phyloP scores from a whole-genome alignment of 2,797 vertebrate genomes.

The Argentina silus region DNA sequence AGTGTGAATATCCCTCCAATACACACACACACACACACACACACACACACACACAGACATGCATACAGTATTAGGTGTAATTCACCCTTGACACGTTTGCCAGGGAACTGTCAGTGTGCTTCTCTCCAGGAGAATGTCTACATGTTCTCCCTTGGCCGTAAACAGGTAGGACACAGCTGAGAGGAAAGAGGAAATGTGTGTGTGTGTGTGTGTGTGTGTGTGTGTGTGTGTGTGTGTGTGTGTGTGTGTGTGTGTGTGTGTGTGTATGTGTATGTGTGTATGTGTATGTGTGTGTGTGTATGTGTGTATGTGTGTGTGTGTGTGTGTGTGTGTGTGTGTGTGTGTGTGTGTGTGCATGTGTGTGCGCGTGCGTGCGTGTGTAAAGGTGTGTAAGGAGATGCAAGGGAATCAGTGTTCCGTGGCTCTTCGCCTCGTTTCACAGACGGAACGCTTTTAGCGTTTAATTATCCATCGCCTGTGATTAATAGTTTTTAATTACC shows the following conservation, averaged over 20 bases:
- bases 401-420: constrained; percentile 51
- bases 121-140: neutral
- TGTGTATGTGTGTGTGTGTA: constrained; percentile 14
- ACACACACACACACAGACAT: constrained; percentile 13
- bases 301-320: neutral
- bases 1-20: constrained; percentile 2
- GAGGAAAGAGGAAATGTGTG: no score
- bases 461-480: constrained; percentile 71
- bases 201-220: no score
- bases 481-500: constrained; percentile 78
- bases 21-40: neutral
- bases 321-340: no score
- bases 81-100: constrained; percentile 35
- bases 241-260: no score
- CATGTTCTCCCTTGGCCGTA: constrained; percentile 21
- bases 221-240: no score
- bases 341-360: neutral
- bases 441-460: constrained; percentile 72
- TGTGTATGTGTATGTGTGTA: constrained; percentile 15
- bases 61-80: no score
- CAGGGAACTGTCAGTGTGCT: constrained; percentile 37
- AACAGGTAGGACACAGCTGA: constrained; percentile 21
- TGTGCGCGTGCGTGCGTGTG: constrained; percentile 7
- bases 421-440: constrained; percentile 66
- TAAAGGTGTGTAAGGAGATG: neutral